Base-by-base conservation (phyloP, 2,888 invertebrate genomes). In the Cephus pygmeus region DNA sequence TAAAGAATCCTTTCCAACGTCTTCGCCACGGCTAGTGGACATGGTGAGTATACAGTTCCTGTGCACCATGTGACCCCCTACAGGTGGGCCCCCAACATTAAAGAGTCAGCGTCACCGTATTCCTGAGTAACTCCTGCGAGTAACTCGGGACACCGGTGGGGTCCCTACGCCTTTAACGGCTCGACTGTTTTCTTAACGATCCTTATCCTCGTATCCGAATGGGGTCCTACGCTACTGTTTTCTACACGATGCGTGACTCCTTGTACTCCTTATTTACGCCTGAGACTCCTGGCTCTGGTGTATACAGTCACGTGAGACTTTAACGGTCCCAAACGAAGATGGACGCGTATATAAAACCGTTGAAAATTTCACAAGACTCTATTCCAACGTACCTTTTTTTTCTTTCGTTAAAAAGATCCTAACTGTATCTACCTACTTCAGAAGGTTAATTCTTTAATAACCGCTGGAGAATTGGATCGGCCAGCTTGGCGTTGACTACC, bases 1-100 rank as follows among this genome's bases (percentile, higher is more conserved):
- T 87, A 87, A 88, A 87, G 35, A 80, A 75, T 80, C 81, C 77
- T n/a, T 73, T n/a, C 73, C 79, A 87, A 87, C 87, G 87, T 90
- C 88, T 90, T 90, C 80, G 88, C 80, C 77, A 85, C 81, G 83
- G 74, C 81, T 69, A 75, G 77, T 76, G 78, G 73, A 68, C 77
- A 23, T 75, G 69, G 69, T 76, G 79, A 76, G 34, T 31, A 34
- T 33, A 30, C 68, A 76, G 40, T 79, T 81, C 77, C 79, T 56
- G 56, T 56, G 79, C 79, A 79, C 79, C 73, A 81, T 80, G 80
- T 83, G 84, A 78, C 85, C 89, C 87, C 88, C 87, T 82, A 84
- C 88, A 89, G 86, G 88, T 87, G 87, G 78, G 81, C 81, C 84
- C 77, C 81, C 56, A 56, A 68, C 34, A 35, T 56, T 34, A 15